Percentiles rank a stretch among this genome's conserved stretches.
phyloP scores from a whole-genome alignment of 2,113 vertebrate genomes.

The Dicaeum eximium region DNA sequence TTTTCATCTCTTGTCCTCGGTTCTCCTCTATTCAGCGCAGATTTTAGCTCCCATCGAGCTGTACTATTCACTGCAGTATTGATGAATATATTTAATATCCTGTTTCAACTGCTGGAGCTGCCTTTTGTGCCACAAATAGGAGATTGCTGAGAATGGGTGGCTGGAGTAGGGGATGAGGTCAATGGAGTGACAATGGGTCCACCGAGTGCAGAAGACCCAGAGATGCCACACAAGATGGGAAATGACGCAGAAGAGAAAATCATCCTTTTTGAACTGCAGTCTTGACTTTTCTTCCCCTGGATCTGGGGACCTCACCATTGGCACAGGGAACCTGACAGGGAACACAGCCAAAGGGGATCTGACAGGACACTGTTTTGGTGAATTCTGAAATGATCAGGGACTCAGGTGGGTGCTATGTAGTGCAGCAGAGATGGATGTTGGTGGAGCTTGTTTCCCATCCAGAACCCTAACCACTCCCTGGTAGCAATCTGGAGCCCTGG shows the following conservation, averaged over 20 bases:
- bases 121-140: not conserved
- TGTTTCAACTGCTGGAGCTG: not conserved
- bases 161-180: not conserved
- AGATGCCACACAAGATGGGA: not conserved
- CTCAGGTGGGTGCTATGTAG: not conserved
- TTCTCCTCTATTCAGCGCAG: not conserved
- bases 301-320: not conserved
- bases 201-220: fast-evolving
- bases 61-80: not conserved
- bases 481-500: not conserved
- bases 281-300: not conserved
- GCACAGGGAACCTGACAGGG: fast-evolving
- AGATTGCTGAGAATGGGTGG: fast-evolving
- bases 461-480: not conserved
- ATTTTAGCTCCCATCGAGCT: not conserved
- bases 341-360: not conserved
- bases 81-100: constrained; percentile 46
- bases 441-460: not conserved
- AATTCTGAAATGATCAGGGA: not conserved
- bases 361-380: not conserved
- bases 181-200: not conserved
- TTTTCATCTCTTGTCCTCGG: not conserved
- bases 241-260: not conserved
- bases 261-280: not conserved
- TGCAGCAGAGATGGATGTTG: not conserved